These are phyloP conservation scores for Babyrousa celebensis DNA, from an alignment of 2,797 vertebrate genomes.

Conservation along the genomic window DNA sequence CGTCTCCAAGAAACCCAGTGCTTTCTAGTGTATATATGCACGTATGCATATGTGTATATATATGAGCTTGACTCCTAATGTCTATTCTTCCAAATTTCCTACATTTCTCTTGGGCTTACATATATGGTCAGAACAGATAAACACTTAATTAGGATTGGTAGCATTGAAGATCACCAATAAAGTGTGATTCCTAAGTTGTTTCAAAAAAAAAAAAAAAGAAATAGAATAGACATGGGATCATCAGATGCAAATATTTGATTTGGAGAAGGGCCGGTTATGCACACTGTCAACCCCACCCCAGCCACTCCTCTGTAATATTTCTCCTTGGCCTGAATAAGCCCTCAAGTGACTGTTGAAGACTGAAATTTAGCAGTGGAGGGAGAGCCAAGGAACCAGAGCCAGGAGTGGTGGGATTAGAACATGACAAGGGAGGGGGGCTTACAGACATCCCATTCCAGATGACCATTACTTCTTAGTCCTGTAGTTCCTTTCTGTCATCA, in stretches of 20 bases:
- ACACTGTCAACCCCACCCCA: background rate
- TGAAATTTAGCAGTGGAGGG: background rate
- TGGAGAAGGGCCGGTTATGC: background rate
- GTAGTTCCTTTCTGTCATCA: background rate
- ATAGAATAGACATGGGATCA: background rate
- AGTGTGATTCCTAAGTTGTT: background rate
- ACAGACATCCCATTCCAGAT: fast-evolving
- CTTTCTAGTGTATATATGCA: background rate
- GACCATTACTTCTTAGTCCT: background rate
- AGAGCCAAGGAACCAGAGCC: background rate
- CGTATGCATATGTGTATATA: background rate
- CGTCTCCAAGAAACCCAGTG: background rate
- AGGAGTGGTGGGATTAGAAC: background rate
- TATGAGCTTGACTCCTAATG: background rate
- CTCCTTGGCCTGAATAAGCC: background rate
- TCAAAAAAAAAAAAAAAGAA: background rate
- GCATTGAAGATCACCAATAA: background rate
- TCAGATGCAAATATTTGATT: background rate
- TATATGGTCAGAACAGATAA: constrained; percentile 1
- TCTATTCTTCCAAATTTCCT: background rate
- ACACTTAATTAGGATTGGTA: background rate
- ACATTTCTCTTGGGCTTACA: background rate
- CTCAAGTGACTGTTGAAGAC: background rate
- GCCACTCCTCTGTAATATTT: background rate
- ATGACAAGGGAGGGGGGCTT: background rate